Base-by-base conservation (phyloP, 2,113 vertebrate genomes). In the Elephas maximus region DNA sequence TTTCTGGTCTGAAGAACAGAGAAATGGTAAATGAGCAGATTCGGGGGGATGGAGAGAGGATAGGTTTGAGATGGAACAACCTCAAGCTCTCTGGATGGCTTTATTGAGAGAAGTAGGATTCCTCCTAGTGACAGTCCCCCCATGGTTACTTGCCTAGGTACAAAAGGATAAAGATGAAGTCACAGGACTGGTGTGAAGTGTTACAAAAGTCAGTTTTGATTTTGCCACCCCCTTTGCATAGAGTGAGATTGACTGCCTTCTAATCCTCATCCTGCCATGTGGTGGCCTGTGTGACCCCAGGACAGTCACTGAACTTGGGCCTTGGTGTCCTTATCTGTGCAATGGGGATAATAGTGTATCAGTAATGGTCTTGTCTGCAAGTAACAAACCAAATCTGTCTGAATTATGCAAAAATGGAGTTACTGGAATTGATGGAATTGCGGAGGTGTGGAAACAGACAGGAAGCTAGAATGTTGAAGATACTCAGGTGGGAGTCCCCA, bases 401-500 rank as follows among this genome's bases (percentile, higher is more conserved):
- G 9, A 41, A 57, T n/a, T 53, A 53, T 91, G 33, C 24, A 62
- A 37, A 80, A 67, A 78, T 51, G 15, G 48, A 78, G 77, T 21
- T n/a, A 21, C 3, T 51, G 45, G 78, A 30, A 10, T 10, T 33
- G 67, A 77, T 21, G 48, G 33, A 28, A 71, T 28, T 12, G 6
- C 33, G 14, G 45, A 10, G 28, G 41, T 10, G 18, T 12, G 15
- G 57, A 21, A 63, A 4, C 2, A 8, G 26, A 15, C 44, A 9
- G 41, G 77, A 87, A 69, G 87, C 69, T 18, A 37, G 37, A 63
- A n/a, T 21, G 26, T 45, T 37, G 12, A 0, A 48, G 11, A 81
- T 69, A 33, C 45, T 7, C 7, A 23, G 78, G 14, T 0, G 3
- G 57, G 28, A 57, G 20, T 21, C 24, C 48, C 0, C 0, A 63